Percentiles rank a stretch among this genome's conserved stretches.
Evolutionary conservation across 2,113 vertebrate genomes (phyloP).

Genomic region (Cnemophilus loriae): DNA sequence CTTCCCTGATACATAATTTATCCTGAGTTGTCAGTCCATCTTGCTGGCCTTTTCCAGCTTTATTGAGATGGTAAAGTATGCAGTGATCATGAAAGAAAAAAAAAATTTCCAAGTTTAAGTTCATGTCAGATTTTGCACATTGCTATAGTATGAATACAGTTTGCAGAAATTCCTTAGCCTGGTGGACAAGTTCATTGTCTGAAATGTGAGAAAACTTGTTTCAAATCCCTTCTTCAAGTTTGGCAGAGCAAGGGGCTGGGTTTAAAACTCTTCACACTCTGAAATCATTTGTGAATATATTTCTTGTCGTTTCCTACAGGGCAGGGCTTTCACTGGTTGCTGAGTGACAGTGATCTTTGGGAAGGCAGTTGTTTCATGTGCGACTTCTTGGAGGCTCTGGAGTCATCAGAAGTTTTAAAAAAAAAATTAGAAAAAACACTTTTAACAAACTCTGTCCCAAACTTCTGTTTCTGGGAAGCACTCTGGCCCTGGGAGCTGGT

Average conservation of each 20-base stretch:
- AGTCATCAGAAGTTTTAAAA: neutral
- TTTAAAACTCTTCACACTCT: neutral
- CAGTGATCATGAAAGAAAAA: neutral
- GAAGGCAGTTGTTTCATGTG: neutral
- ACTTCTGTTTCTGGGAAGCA: neutral
- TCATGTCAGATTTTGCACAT: neutral
- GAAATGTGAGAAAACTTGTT: neutral
- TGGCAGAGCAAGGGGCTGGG: neutral
- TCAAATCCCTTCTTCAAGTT: neutral
- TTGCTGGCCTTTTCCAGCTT: neutral
- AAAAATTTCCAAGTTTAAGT: neutral
- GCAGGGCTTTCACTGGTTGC: neutral
- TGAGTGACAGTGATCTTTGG: neutral
- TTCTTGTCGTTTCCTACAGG: neutral
- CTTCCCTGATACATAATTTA: neutral
- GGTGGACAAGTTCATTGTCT: neutral
- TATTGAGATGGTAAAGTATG: neutral
- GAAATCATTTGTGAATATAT: neutral
- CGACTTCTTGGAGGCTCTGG: neutral
- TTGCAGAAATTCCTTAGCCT: neutral
- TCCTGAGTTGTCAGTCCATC: neutral
- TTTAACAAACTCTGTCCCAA: neutral
- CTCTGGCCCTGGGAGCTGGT: neutral
- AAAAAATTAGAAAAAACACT: fast-evolving
- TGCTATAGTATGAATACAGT: neutral